These are phyloP conservation scores for Hippopotamyrus pictus DNA, from an alignment of 2,797 vertebrate species.

Conservation along the genomic window DNA sequence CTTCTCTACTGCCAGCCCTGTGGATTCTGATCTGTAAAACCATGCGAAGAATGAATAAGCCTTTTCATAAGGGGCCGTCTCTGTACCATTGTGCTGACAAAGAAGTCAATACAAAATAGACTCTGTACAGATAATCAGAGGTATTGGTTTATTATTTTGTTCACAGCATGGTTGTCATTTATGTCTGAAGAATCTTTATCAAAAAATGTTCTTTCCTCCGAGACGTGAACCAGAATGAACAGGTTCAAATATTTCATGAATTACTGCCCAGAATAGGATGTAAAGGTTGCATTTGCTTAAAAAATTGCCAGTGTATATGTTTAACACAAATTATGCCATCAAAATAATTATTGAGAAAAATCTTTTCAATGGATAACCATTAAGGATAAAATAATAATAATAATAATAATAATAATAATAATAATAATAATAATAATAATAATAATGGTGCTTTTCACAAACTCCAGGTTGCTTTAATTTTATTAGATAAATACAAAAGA, in stretches of 20 bases:
- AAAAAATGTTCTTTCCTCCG: neutral
- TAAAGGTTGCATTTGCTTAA: neutral
- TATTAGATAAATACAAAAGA: neutral
- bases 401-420: too few relatives aligned
- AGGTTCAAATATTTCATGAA: neutral
- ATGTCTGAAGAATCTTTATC: neutral
- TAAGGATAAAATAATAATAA: neutral
- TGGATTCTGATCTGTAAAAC: neutral
- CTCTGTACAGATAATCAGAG: neutral
- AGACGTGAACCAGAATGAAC: neutral
- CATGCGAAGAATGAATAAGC: neutral
- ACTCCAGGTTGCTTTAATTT: neutral
- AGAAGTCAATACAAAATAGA: constrained; percentile 14
- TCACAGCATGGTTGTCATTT: neutral
- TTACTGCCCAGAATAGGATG: neutral
- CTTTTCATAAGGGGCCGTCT: neutral
- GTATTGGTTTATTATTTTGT: neutral
- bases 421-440: neutral
- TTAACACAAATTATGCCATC: neutral
- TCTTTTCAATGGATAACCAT: neutral
- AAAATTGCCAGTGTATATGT: neutral
- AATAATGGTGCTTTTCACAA: neutral
- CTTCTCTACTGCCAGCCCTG: neutral
- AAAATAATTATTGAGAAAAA: neutral
- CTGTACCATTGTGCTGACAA: neutral